Evolutionary conservation across 2,888 invertebrate species (phyloP).

Genomic region (Strigamia maritima): DNA sequence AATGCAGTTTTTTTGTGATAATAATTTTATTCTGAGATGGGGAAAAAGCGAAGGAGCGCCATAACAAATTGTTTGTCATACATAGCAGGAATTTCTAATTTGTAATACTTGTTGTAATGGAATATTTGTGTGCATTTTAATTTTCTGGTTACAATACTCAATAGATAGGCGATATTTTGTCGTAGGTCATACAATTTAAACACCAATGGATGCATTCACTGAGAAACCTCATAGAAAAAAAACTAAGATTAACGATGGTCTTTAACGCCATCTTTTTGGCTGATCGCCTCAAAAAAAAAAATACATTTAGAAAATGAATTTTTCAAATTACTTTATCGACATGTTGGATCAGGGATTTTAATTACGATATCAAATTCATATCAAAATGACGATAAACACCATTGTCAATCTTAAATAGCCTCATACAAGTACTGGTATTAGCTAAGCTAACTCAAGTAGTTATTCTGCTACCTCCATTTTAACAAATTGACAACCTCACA

Average conservation of each 20-base stretch:
- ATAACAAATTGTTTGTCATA: neutral
- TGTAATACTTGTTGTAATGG: conserved; percentile 25
- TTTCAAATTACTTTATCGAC: neutral
- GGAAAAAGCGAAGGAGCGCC: neutral
- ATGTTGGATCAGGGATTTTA: neutral
- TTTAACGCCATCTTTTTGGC: conserved; percentile 1
- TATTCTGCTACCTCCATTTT: conserved; percentile 28
- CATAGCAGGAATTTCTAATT: conserved; percentile 19
- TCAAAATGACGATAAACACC: neutral
- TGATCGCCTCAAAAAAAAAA: neutral
- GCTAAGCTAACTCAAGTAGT: conserved; percentile 18
- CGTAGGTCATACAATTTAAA: neutral
- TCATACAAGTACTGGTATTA: conserved; percentile 29
- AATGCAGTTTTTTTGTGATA: conserved; percentile 19
- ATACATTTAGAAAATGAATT: neutral
- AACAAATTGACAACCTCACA: conserved; percentile 26
- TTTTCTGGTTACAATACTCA: conserved; percentile 28
- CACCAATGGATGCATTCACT: conserved; percentile 22
- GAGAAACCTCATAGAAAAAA: conserved; percentile 22
- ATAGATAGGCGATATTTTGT: conserved; percentile 26
- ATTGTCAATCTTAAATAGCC: conserved; percentile 7
- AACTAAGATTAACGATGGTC: conserved; percentile 28
- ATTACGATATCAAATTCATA: conserved; percentile 5
- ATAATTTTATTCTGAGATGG: neutral
- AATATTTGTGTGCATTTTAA: conserved; percentile 29